A percentile compares a stretch with the other conserved stretches of the same genome.
phyloP scores from a whole-genome alignment of 2,797 vertebrate genomes.

The Rousettus madagascariensis region DNA sequence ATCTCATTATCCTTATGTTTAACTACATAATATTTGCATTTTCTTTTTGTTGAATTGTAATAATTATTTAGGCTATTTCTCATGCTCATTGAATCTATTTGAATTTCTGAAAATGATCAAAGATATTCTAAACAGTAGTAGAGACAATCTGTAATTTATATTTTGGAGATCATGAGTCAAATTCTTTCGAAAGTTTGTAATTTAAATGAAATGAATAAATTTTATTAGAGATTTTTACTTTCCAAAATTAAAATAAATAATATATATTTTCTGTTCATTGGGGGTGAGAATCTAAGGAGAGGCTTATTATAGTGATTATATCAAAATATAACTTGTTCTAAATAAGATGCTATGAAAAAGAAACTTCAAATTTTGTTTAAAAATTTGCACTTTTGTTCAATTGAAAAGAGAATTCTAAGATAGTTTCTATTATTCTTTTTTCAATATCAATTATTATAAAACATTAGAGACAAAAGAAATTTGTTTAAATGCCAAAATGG shows the following conservation, averaged over 20 bases:
- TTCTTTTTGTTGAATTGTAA: background rate
- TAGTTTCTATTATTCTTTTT: background rate
- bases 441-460: background rate
- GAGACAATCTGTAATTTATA: background rate
- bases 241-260: background rate
- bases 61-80: background rate
- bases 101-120: background rate
- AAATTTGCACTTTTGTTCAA: background rate
- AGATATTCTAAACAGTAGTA: background rate
- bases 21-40: background rate
- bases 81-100: background rate
- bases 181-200: background rate
- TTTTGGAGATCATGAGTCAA: background rate
- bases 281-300: background rate
- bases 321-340: background rate
- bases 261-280: background rate
- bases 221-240: background rate
- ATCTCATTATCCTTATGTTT: background rate
- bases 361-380: background rate
- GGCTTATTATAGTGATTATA: background rate
- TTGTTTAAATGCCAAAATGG: background rate
- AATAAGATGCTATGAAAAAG: background rate
- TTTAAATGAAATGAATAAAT: background rate
- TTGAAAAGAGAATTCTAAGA: background rate
- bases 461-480: background rate